A percentile compares a stretch with the other conserved stretches of the same genome.
Conservation (phyloP, 2,888 invertebrate species). For the Parasteatoda lunata region DNA sequence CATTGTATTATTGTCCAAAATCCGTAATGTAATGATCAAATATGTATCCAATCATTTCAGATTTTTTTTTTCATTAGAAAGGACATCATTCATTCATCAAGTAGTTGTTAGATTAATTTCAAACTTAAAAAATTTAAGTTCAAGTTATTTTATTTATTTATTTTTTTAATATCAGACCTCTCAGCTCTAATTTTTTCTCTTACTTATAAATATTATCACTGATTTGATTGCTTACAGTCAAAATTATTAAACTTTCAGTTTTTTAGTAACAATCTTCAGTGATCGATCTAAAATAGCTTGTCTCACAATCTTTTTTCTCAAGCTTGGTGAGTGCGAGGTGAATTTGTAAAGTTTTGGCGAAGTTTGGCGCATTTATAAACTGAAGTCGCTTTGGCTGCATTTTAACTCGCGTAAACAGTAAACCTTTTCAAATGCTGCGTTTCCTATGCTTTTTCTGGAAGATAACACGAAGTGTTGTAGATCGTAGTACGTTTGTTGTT, state of each 20-base stretch:
- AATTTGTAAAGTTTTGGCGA: conserved; percentile 1
- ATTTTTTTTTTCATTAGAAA: too few relatives aligned
- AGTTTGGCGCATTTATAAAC: background rate
- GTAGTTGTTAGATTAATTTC: too few relatives aligned
- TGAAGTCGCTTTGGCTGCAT: conserved; percentile 35
- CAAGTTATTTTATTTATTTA: too few relatives aligned
- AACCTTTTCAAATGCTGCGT: conserved; percentile 47
- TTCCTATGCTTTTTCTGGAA: background rate
- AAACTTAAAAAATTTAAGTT: too few relatives aligned
- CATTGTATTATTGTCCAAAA: too few relatives aligned
- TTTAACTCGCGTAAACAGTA: conserved; percentile 38
- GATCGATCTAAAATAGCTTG: background rate
- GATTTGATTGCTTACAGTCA: background rate
- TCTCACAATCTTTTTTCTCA: background rate
- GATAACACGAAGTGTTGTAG: conserved; percentile 15
- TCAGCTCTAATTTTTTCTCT: too few relatives aligned
- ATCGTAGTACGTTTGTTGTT: background rate
- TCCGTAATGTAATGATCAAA: too few relatives aligned
- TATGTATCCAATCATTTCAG: too few relatives aligned
- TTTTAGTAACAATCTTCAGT: background rate
- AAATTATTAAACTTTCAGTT: background rate
- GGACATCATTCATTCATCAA: too few relatives aligned
- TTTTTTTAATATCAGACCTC: too few relatives aligned
- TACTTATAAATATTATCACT: too few relatives aligned
- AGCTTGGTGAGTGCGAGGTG: background rate